Evolutionary conservation across 2,888 invertebrate genomes (phyloP).

Genomic region (Cephus pygmeus): DNA sequence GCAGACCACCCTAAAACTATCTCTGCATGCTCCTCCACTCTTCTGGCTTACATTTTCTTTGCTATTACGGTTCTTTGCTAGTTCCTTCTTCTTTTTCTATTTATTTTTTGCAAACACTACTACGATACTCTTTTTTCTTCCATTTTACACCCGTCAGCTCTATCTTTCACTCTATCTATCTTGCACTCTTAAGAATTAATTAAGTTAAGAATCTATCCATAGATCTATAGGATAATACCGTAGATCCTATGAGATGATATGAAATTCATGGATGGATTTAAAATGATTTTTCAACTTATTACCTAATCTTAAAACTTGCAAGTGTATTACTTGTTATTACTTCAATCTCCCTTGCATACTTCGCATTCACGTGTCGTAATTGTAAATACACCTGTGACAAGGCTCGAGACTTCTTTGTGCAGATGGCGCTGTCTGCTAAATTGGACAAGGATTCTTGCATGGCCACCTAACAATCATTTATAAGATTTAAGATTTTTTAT

Average conservation of each 20-base stretch:
- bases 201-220: not conserved
- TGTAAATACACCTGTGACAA: not conserved
- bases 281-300: not conserved
- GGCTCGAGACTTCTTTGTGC: not conserved
- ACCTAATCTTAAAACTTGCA: not conserved
- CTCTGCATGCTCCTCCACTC: not conserved
- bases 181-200: not conserved
- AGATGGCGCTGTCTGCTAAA: not conserved
- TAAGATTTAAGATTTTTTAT: not conserved
- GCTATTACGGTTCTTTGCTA: not conserved
- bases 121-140: not conserved
- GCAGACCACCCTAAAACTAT: not conserved
- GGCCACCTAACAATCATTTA: not conserved
- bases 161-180: not conserved
- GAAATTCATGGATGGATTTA: not conserved
- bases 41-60: not conserved
- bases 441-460: not conserved
- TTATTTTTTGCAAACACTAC: not conserved
- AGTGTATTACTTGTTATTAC: not conserved
- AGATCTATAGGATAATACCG: not conserved
- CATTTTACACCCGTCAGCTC: not conserved
- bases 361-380: not conserved
- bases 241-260: not conserved
- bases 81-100: not conserved
- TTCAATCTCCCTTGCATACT: not conserved